Evolutionary conservation across 1,140 invertebrate species (phyloP).

Genomic region (Ceratitis capitata): DNA sequence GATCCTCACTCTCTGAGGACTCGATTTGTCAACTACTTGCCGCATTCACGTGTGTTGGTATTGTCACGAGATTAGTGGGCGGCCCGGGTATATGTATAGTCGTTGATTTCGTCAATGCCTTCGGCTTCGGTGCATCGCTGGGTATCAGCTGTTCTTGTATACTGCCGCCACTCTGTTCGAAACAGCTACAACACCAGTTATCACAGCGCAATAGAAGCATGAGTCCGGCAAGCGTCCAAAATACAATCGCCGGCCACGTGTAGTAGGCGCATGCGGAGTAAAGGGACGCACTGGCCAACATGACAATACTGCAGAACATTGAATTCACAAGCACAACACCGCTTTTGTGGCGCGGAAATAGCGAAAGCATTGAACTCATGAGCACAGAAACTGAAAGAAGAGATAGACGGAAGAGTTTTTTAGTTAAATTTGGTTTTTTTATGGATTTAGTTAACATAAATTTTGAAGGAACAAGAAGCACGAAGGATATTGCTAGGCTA

Average conservation of each 20-base stretch:
- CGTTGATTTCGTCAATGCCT: conserved; percentile 49
- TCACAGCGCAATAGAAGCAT: conserved; percentile 58
- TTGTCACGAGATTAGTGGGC: conserved; percentile 54
- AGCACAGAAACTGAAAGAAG: conserved; percentile 49
- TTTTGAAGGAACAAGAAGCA: too few relatives aligned
- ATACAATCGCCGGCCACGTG: conserved; percentile 58
- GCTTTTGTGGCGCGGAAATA: conserved; percentile 59
- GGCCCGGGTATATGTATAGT: conserved; percentile 61
- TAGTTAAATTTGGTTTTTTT: too few relatives aligned
- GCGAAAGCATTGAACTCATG: conserved; percentile 58
- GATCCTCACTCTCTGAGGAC: conserved; percentile 61
- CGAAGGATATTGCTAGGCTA: too few relatives aligned
- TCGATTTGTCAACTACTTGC: conserved; percentile 62
- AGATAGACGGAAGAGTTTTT: too few relatives aligned
- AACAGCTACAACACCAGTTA: conserved; percentile 61
- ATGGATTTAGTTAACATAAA: too few relatives aligned
- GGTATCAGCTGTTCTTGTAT: conserved; percentile 59
- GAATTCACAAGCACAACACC: conserved; percentile 58
- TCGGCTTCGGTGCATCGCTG: conserved; percentile 56
- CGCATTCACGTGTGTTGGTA: conserved; percentile 54
- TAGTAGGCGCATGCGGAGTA: conserved; percentile 53
- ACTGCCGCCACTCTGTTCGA: conserved; percentile 51
- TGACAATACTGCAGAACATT: conserved; percentile 52
- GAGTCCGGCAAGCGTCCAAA: conserved; percentile 58
- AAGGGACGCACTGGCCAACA: conserved; percentile 53